Conservation (phyloP, 2,113 vertebrate genomes). For the Eurystomus gularis region DNA sequence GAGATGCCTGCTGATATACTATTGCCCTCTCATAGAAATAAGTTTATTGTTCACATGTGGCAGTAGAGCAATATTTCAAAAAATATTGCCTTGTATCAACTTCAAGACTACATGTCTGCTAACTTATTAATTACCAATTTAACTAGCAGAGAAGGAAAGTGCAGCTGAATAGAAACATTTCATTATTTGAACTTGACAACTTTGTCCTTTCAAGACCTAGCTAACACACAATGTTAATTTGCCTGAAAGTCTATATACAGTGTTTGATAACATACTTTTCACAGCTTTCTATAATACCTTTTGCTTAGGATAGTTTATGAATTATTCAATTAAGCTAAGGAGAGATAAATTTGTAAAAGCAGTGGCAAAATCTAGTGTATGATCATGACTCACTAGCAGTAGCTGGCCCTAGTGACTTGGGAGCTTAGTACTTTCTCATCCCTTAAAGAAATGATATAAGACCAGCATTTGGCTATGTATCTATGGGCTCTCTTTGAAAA, state of each 20-base stretch:
- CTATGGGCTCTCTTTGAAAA: not conserved
- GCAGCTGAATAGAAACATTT: not conserved
- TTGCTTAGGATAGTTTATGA: not conserved
- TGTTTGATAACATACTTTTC: not conserved
- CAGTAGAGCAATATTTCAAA: not conserved
- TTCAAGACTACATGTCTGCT: not conserved
- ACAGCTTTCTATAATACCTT: not conserved
- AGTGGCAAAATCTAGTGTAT: not conserved
- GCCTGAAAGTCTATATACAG: not conserved
- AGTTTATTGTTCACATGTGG: not conserved
- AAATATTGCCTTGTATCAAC: not conserved
- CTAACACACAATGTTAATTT: not conserved
- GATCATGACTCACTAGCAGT: not conserved
- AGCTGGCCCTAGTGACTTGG: not conserved
- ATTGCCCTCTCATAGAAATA: not conserved
- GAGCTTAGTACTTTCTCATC: not conserved
- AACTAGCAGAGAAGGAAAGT: not conserved
- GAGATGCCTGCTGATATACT: not conserved
- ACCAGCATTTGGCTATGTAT: not conserved
- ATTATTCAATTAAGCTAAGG: not conserved
- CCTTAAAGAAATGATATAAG: not conserved
- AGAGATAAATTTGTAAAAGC: not conserved
- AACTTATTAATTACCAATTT: not conserved
- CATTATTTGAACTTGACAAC: not conserved
- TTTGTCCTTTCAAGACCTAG: not conserved